Base-by-base conservation (phyloP, 30 jellyfish, hydroid and myxozoan species). In the Hydra vulgaris region DNA sequence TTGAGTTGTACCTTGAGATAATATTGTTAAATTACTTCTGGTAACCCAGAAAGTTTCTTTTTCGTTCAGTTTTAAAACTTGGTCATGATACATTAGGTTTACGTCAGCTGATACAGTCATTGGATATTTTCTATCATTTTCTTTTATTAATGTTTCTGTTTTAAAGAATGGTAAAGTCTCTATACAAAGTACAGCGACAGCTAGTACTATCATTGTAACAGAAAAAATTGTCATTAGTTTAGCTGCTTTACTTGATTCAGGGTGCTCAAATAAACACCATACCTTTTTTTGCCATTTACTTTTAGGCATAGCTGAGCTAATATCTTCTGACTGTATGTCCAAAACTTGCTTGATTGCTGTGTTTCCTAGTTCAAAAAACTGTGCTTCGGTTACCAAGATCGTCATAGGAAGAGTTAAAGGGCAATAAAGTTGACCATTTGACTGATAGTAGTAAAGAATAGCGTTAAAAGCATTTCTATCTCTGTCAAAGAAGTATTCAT, bases 391-490 rank as follows among this genome's bases (percentile, higher is more conserved):
- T 19, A 91, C 96, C 18, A 91, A 77, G 22, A 91, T 79, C 55
- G 93, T 94, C 88, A 91, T 81, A 8, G 98, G 98, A 5, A 91
- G 95, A 0, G 96, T 91, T 53, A 91, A 26, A 25, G 98, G 98
- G 26, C 98, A 91, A 74, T 91, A 91, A 21, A 91, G 76, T 77
- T 91, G 96, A 0, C 98, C 98, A 0, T 72, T 79, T 3, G 98
- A 86, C 71, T 91, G 98, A 73, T 91, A 91, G 66, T 53, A 91
- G 74, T 91, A 81, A 21, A 91, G 40, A 8, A 91, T 91, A 7
- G 98, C 98, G 27, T 89, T 85, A 70, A 91, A 91, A 0, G 98
- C 98, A 26, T 79, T 75, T 7, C 98, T 85, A 69, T 91, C 98
- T 12, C 98, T 89, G 76, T 91, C 98, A 72, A 91, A 91, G 56